Evolutionary conservation across 2,113 vertebrate genomes (phyloP), one percentile per base, ranked within the genome.

Genomic region (Helogale parvula): DNA sequence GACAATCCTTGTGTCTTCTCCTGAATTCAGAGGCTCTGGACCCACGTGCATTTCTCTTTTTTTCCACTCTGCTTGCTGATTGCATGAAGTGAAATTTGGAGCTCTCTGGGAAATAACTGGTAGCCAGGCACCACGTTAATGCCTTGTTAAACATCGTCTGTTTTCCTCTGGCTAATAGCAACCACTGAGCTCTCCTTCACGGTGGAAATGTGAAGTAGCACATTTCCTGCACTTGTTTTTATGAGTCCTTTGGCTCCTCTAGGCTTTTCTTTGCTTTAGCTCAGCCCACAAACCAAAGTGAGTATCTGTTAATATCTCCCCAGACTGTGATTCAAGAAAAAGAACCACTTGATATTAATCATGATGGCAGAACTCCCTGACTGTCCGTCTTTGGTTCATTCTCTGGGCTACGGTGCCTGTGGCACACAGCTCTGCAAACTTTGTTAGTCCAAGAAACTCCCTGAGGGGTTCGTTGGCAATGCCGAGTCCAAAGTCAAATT

Each of bases 281-380:
- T 82, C 83, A 95, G 60, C 27, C 74, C 96, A 82, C 92, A 97
- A 92, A 92, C 83, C 76, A 68, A 93, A 91, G 80, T 47, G 77
- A 95, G 41, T 47, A 80, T 87, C 52, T 96, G 83, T 84, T 94
- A 92, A 85, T 52, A 88, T 84, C 95, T 94, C 66, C 92, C 87
- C 80, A 87, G 80, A 89, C 65, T 19, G 1, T 79, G 80, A 25
- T 60, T 96, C 35, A 82, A 80, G 72, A 29, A 88, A 81, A 92
- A 80, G 63, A 96, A 83, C 63, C 12, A 2, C 41, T 88, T n/a
- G 71, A 31, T 69, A 45, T 74, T 57, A 35, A 69, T 92, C 33
- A 35, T 4, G 3, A 60, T 14, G 13, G 77, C 92, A 92, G 74
- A 68, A n/a, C 69, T 91, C 38, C 91, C 92, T 31, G 83, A 52